Evolutionary conservation across 2,113 vertebrate species (phyloP).

Genomic region (Acanthochromis polyacanthus): DNA sequence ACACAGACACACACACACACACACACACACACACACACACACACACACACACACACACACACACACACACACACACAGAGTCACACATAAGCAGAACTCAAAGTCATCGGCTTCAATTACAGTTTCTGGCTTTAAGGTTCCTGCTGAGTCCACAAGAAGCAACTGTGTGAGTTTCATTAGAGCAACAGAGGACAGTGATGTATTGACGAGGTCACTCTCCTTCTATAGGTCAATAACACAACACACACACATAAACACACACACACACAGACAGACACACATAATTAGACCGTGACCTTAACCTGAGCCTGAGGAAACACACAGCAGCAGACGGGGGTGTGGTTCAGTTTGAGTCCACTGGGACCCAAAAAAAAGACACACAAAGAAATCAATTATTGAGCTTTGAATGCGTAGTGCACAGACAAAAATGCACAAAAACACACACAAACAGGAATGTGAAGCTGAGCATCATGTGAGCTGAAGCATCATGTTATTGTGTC

Average conservation of each 20-base stretch:
- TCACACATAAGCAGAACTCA: slow-evolving; percentile 54
- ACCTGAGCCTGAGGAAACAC: slow-evolving; percentile 49
- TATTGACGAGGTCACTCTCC: slow-evolving; percentile 35
- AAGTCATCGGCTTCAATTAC: slow-evolving; percentile 52
- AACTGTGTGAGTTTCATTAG: slow-evolving; percentile 34
- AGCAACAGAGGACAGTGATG: slow-evolving; percentile 27
- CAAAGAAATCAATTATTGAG: too few relatives aligned
- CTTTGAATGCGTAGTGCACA: background rate
- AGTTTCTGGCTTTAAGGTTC: slow-evolving; percentile 22
- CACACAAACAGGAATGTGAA: slow-evolving; percentile 11
- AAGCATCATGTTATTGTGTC: slow-evolving; percentile 35
- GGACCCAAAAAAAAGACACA: background rate
- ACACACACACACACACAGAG: slow-evolving; percentile 1
- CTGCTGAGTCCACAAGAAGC: slow-evolving; percentile 60
- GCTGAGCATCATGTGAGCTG: slow-evolving; percentile 51
- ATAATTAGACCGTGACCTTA: slow-evolving; percentile 54
- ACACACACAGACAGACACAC: slow-evolving; percentile 9
- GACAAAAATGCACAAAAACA: slow-evolving; percentile 5
- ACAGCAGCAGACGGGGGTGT: slow-evolving; percentile 22
- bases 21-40: slow-evolving; percentile 16
- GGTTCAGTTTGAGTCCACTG: slow-evolving; percentile 10
- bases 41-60: slow-evolving; percentile 22
- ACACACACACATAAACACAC: slow-evolving; percentile 31
- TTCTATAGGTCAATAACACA: slow-evolving; percentile 26
- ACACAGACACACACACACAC: slow-evolving; percentile 7